Evolutionary conservation across 2,113 vertebrate genomes (phyloP), one percentile per base, ranked within the genome.

Genomic region (Nettapus auritus): DNA sequence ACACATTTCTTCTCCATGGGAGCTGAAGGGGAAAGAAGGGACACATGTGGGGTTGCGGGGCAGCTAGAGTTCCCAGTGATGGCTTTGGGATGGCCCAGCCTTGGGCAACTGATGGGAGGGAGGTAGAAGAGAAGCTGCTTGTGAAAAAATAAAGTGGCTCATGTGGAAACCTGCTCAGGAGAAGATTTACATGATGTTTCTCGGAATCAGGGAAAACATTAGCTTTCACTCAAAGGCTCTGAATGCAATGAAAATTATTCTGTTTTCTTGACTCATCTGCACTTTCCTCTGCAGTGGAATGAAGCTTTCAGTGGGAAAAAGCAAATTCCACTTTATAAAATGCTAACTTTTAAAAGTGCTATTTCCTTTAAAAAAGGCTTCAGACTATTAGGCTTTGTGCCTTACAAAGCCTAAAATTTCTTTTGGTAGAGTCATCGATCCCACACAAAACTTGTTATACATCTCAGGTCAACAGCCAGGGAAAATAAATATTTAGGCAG

Each of bases 251-350:
- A 71, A 95, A 92, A 94, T 88, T 56, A 38, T 57, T 44, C 33
- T 91, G 67, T 88, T 96, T 96, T 76, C 86, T 93, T 96, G 81
- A 93, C 59, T 85, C 55, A 73, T 55, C 77, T 92, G 40, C 38
- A 44, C 62, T 94, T 92, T 88, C 12, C 29, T 84, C 52, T 91
- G 52, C 46, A 84, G 56, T 16, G 60, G 36, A 88, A n/a, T 16
- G 53, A 80, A 89, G 64, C n/a, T 88, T 95, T 89, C 75, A 67
- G 60, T 53, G 26, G 50, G 36, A 78, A 91, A 95, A 94, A 91
- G 64, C 48, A 91, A 91, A 91, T 11, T 14, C 17, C 53, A 68
- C 66, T 95, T 88, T 80, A 80, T 70, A 67, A 89, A 94, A 89
- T 60, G 34, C 31, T 82, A 67, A 53, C 29, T 57, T 91, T 62